Conservation (phyloP, 2,797 vertebrate species). For the Spinus olivaceus region DNA sequence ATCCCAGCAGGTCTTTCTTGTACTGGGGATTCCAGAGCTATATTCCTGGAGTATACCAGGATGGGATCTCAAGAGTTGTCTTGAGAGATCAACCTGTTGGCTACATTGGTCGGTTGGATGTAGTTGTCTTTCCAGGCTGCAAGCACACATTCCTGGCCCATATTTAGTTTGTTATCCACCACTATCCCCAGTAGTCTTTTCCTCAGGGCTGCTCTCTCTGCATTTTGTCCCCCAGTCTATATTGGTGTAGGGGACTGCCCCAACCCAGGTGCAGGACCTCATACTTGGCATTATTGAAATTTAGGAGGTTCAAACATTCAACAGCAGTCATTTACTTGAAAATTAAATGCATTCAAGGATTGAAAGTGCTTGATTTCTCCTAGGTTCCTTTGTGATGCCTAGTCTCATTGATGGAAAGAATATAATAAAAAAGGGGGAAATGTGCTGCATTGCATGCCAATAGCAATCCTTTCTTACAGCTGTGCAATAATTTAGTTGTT, state of each 20-base stretch:
- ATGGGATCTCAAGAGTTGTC: too few relatives aligned
- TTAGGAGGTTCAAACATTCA: not conserved
- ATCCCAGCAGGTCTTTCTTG: not conserved
- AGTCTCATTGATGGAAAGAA: not conserved
- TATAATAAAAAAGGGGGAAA: not conserved
- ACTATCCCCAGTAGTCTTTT: not conserved
- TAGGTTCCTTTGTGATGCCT: not conserved
- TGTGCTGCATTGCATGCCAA: not conserved
- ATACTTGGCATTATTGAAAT: not conserved
- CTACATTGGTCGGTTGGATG: not conserved
- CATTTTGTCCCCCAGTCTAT: rapidly evolving
- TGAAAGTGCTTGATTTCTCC: not conserved
- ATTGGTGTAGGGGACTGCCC: rapidly evolving
- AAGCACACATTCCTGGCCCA: rapidly evolving
- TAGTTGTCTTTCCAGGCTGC: not conserved
- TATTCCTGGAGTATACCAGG: too few relatives aligned
- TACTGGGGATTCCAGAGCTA: not conserved
- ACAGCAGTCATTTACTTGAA: not conserved
- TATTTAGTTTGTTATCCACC: not conserved
- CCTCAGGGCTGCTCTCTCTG: not conserved
- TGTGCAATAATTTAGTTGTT: not conserved
- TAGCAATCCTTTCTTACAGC: not conserved
- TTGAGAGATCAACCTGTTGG: not conserved
- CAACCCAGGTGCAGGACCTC: not conserved
- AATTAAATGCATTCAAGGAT: not conserved